These are phyloP conservation scores for Drosophila rufa DNA, from an alignment of 1,140 invertebrate species.

Conservation along the genomic window DNA sequence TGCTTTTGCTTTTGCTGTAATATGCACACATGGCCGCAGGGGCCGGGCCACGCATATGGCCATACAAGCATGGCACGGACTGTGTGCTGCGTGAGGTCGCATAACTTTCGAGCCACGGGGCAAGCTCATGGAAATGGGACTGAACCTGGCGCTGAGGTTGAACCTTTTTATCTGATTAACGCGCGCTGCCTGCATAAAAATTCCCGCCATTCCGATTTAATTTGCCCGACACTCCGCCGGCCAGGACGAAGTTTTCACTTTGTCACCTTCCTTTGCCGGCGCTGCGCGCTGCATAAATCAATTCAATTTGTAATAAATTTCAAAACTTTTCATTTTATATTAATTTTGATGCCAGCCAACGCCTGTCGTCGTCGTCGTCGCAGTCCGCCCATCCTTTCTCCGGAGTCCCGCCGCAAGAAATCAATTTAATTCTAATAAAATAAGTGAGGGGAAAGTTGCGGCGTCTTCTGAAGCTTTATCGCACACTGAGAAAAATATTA, in stretches of 20 bases:
- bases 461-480: conserved; percentile 54
- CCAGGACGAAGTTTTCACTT: conserved; percentile 69
- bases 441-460: conserved; percentile 73
- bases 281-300: conserved; percentile 72
- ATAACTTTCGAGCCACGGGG: conserved; percentile 47
- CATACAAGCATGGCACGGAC: conserved; percentile 7
- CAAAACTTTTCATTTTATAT: conserved; percentile 84
- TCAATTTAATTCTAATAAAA: conserved; percentile 84
- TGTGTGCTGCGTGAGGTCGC: conserved; percentile 51
- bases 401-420: conserved; percentile 54
- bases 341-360: conserved; percentile 78
- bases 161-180: conserved; percentile 77
- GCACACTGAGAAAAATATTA: conserved; percentile 1
- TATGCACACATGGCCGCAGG: conserved; percentile 11
- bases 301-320: conserved; percentile 84
- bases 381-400: conserved; percentile 19
- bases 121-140: conserved; percentile 25
- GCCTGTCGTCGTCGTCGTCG: conserved; percentile 42
- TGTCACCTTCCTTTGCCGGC: conserved; percentile 63
- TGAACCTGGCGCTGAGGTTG: conserved; percentile 13
- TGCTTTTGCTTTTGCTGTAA: conserved; percentile 41
- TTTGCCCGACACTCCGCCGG: conserved; percentile 41
- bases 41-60: neutral
- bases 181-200: conserved; percentile 46
- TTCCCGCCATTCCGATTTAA: conserved; percentile 62